A percentile compares a stretch with the other conserved stretches of the same genome.
Evolutionary conservation across 2,888 invertebrate species (phyloP).

Genomic region (Dolichomitus sp.): DNA sequence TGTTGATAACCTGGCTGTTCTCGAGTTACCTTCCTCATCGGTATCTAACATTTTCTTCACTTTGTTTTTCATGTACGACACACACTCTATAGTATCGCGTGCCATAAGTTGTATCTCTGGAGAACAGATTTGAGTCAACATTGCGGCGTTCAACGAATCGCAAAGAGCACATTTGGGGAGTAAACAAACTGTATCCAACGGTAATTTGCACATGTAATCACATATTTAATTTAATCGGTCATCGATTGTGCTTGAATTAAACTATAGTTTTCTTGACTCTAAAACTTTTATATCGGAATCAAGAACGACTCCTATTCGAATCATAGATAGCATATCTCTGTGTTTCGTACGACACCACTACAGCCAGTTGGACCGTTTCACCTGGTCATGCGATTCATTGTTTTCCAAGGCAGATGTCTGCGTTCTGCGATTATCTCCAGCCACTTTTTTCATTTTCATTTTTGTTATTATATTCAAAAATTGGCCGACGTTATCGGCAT

Average conservation of each 20-base stretch:
- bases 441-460: no score
- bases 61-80: neutral
- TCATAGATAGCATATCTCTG: constrained; percentile 59
- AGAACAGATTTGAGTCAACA: constrained; percentile 62
- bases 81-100: constrained; percentile 66
- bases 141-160: no score
- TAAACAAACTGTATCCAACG: constrained; percentile 75
- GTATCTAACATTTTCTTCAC: constrained; percentile 30
- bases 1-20: constrained; percentile 69
- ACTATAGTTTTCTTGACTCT: neutral
- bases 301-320: constrained; percentile 41
- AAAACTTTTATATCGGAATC: constrained; percentile 54
- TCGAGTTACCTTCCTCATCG: constrained; percentile 61
- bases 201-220: constrained; percentile 68
- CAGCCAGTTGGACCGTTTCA: no score
- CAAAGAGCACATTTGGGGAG: constrained; percentile 74
- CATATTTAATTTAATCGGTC: constrained; percentile 67
- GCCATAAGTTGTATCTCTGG: constrained; percentile 71
- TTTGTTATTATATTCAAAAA: no score
- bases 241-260: constrained; percentile 3
- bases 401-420: no score
- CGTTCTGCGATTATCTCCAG: no score
- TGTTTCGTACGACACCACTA: no score
- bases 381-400: no score
- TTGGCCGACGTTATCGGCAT: no score